A percentile compares a stretch with the other conserved stretches of the same genome.
Evolutionary conservation across 2,797 vertebrate genomes (phyloP).

Genomic region (Pagetopsis macropterus): DNA sequence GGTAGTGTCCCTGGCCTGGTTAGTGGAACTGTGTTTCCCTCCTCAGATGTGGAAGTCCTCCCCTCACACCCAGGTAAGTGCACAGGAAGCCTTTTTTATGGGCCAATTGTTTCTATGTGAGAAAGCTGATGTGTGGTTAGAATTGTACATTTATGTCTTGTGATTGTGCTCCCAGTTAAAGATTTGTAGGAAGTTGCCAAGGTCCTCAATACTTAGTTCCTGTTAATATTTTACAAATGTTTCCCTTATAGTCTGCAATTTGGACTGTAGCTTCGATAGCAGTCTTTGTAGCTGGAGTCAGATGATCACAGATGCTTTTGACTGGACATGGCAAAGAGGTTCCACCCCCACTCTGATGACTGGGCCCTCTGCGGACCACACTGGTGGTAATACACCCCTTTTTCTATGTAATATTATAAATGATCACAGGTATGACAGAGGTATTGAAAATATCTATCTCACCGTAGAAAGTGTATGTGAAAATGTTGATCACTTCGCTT

Average conservation of each 20-base stretch:
- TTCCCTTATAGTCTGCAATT: constrained; percentile 60
- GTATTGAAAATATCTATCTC: background rate
- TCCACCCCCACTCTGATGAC: constrained; percentile 76
- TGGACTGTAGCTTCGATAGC: constrained; percentile 56
- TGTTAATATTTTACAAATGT: constrained; percentile 28
- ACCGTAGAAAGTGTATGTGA: background rate
- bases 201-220: background rate
- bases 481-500: background rate
- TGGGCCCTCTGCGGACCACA: constrained; percentile 79
- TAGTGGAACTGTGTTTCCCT: constrained; percentile 33
- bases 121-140: constrained; percentile 32
- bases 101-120: constrained; percentile 12
- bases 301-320: constrained; percentile 77
- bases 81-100: constrained; percentile 26
- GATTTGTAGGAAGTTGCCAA: constrained; percentile 21
- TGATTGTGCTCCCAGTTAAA: background rate
- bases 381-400: constrained; percentile 67
- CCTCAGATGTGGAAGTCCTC: background rate
- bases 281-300: constrained; percentile 77
- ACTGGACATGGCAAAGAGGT: constrained; percentile 80
- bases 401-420: background rate
- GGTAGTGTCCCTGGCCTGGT: constrained; percentile 14
- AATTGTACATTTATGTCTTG: constrained; percentile 38
- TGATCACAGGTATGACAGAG: background rate
- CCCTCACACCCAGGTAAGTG: constrained; percentile 52